Conservation (phyloP, 1,140 invertebrate species). For the Agrypnia vestita region DNA sequence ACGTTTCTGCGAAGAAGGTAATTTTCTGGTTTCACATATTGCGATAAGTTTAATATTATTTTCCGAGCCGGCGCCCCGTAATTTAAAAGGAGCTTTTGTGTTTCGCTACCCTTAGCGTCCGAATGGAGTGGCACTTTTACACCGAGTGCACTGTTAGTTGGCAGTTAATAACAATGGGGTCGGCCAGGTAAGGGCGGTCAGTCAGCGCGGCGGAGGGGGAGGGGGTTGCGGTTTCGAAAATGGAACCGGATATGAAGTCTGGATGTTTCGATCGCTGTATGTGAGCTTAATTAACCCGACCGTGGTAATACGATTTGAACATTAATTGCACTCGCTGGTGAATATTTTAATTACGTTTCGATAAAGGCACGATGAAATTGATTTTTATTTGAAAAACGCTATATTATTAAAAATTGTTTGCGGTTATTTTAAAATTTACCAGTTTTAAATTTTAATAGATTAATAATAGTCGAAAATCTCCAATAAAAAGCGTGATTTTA, state of each 20-base stretch:
- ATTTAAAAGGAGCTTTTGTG: no score
- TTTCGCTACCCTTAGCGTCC: not conserved
- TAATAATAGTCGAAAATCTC: no score
- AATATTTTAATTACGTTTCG: not conserved
- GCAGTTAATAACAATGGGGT: constrained; percentile 21
- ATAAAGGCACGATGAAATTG: not conserved
- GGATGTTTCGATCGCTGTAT: constrained; percentile 7
- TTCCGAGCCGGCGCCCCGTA: no score
- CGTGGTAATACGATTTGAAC: not conserved
- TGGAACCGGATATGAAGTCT: constrained; percentile 17
- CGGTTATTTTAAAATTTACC: no score
- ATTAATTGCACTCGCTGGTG: not conserved
- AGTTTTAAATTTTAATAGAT: no score
- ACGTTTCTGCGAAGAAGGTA: no score
- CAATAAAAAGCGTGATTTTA: no score
- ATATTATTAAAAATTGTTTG: not conserved
- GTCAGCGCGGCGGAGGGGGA: not conserved
- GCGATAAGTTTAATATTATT: no score
- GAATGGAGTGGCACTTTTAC: constrained; percentile 15
- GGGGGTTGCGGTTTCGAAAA: not conserved
- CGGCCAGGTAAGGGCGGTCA: constrained; percentile 6
- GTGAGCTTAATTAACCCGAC: constrained; percentile 26
- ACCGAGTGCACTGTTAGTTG: not conserved
- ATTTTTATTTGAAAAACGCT: not conserved
- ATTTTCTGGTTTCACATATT: no score